Conservation (phyloP, 2,797 vertebrate genomes). For the Sebastiscus albofasciatus region DNA sequence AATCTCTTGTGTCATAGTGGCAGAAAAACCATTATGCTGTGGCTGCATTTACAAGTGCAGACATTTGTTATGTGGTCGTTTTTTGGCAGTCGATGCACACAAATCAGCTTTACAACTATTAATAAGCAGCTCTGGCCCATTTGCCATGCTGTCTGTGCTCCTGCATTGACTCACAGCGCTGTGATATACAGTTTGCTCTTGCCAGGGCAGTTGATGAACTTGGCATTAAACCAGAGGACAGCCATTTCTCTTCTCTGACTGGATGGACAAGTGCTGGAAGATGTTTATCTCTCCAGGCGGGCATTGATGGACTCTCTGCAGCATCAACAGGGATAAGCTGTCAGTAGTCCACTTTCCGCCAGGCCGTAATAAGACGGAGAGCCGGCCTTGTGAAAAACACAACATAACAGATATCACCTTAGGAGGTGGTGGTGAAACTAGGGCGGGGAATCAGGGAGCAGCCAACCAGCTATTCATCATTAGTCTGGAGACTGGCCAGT, state of each 20-base stretch:
- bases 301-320: conserved; percentile 52
- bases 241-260: conserved; percentile 61
- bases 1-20: conserved; percentile 65
- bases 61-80: conserved; percentile 68
- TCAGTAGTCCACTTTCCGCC: conserved; percentile 54
- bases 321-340: conserved; percentile 75
- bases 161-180: conserved; percentile 43
- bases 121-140: conserved; percentile 67
- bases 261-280: conserved; percentile 68
- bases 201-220: conserved; percentile 71
- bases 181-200: conserved; percentile 66
- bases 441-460: conserved; percentile 70
- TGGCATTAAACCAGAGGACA: conserved; percentile 69
- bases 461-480: conserved; percentile 70
- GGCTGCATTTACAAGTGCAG: conserved; percentile 59
- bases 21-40: conserved; percentile 52
- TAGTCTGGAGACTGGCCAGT: conserved; percentile 55
- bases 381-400: conserved; percentile 64
- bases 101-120: conserved; percentile 73
- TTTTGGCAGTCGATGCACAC: conserved; percentile 64
- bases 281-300: conserved; percentile 62
- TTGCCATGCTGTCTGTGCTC: conserved; percentile 55
- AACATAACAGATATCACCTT: conserved; percentile 73
- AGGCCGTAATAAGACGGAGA: conserved; percentile 56
- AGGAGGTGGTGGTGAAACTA: conserved; percentile 62